These are phyloP conservation scores for Oreortyx pictus DNA, from an alignment of 2,797 vertebrate species.

Conservation along the genomic window DNA sequence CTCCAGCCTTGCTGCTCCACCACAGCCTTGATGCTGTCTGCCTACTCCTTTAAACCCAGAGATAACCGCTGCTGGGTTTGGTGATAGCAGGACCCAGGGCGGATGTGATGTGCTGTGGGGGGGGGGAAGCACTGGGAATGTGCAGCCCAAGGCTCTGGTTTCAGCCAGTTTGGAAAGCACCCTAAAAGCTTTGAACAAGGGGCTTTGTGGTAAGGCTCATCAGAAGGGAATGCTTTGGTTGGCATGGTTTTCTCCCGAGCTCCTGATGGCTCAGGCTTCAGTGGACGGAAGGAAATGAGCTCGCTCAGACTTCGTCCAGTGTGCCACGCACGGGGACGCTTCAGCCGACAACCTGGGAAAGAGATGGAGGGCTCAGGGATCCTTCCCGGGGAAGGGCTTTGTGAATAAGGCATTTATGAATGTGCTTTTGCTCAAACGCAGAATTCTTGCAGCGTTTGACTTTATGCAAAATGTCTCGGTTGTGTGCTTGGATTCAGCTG, in stretches of 20 bases:
- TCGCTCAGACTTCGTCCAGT: not conserved
- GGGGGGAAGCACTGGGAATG: not conserved
- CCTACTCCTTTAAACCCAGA: not conserved
- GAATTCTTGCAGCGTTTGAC: not conserved
- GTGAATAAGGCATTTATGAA: not conserved
- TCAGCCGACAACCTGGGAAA: not conserved
- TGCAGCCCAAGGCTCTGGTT: fast-evolving
- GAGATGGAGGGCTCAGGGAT: not conserved
- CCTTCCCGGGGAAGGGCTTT: not conserved
- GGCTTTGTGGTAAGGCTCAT: not conserved
- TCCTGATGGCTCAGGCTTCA: not conserved
- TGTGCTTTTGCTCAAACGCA: not conserved
- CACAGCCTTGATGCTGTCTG: not conserved
- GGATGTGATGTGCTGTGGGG: not conserved
- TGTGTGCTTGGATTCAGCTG: not conserved
- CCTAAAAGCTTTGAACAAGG: not conserved
- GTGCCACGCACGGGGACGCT: not conserved
- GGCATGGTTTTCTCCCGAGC: not conserved
- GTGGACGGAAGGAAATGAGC: not conserved
- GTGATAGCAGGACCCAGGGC: not conserved
- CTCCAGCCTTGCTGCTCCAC: not conserved
- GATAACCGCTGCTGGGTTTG: not conserved
- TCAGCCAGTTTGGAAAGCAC: not conserved
- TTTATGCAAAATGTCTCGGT: not conserved
- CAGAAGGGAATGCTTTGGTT: not conserved